Percentiles rank a stretch among this genome's conserved stretches.
Evolutionary conservation across 92 coral and sea anemone genomes (phyloP).

Genomic region (Bergia sp.): DNA sequence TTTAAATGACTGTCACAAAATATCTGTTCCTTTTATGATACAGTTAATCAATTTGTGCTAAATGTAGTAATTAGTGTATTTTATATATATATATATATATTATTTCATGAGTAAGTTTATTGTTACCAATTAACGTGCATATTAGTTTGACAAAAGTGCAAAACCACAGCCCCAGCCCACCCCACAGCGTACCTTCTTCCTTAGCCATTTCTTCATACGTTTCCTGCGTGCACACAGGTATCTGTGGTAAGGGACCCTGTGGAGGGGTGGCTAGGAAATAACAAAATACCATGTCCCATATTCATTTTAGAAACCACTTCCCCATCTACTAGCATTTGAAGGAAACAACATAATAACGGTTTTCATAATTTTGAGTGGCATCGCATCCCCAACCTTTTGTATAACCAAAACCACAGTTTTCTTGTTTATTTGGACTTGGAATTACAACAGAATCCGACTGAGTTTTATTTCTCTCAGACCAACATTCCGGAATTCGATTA

Average conservation of each 20-base stretch:
- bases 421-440: too few species aligned
- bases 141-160: neutral
- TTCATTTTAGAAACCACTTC: neutral
- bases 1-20: too few species aligned
- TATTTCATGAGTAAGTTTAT: neutral
- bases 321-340: neutral
- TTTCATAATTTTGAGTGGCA: too few species aligned
- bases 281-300: slow-evolving; percentile 8
- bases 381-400: too few species aligned
- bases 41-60: too few species aligned
- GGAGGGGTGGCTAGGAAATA: slow-evolving; percentile 26
- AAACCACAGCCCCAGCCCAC: neutral
- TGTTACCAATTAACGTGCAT: neutral
- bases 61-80: neutral
- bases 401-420: too few species aligned
- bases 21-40: too few species aligned
- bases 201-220: neutral
- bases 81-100: neutral
- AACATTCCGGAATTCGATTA: too few species aligned
- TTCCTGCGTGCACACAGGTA: neutral
- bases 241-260: slow-evolving; percentile 11
- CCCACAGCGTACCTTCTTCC: neutral
- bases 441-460: too few species aligned
- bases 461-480: too few species aligned
- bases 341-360: neutral